Evolutionary conservation across 2,888 invertebrate species (phyloP).

Genomic region (Zygaena filipendulae): DNA sequence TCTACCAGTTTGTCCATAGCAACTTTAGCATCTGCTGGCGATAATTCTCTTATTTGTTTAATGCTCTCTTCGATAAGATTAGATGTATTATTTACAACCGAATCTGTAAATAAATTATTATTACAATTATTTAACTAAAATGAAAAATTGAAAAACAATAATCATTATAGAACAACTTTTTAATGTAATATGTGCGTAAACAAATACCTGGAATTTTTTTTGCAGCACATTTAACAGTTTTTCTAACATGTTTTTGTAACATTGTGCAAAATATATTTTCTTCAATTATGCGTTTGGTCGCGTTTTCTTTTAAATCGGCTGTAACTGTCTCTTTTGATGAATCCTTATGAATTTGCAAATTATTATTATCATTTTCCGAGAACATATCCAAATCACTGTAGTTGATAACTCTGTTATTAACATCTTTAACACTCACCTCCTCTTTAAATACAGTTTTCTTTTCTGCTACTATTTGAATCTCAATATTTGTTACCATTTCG

Average conservation of each 20-base stretch:
- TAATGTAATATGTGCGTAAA: no score
- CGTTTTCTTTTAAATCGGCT: background rate
- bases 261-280: slow-evolving; percentile 37
- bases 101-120: slow-evolving; percentile 28
- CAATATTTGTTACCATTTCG: no score
- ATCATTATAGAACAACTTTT: no score
- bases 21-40: slow-evolving; percentile 22
- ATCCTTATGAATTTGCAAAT: background rate
- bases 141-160: slow-evolving; percentile 7
- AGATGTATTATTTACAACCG: slow-evolving; percentile 20
- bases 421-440: background rate
- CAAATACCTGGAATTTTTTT: slow-evolving; percentile 39
- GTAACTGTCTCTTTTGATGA: slow-evolving; percentile 1
- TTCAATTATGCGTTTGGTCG: slow-evolving; percentile 13
- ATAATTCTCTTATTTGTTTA: slow-evolving; percentile 23
- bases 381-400: background rate
- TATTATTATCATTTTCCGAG: background rate
- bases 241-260: slow-evolving; percentile 36
- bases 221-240: slow-evolving; percentile 17
- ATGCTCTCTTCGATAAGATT: slow-evolving; percentile 32
- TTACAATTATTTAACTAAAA: slow-evolving; percentile 1
- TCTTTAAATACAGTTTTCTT: no score
- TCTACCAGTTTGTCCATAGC: slow-evolving; percentile 34
- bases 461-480: no score
- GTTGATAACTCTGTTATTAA: background rate